Percentiles rank a stretch among this genome's conserved stretches.
These are phyloP conservation scores for Pteruthius melanotis DNA, from an alignment of 2,113 vertebrate genomes.

Conservation along the genomic window DNA sequence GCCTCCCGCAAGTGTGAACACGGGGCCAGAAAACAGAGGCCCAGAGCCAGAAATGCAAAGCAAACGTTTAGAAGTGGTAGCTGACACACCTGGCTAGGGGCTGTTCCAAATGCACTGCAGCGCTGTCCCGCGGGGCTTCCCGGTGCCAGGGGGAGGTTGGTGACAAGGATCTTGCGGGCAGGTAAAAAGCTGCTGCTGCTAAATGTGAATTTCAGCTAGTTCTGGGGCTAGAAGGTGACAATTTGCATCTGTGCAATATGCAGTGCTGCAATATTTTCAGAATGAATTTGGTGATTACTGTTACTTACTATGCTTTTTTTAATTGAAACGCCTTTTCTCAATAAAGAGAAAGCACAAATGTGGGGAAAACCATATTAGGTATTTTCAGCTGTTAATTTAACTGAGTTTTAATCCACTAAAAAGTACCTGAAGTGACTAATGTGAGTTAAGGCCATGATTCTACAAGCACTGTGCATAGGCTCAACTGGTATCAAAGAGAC, in stretches of 20 bases:
- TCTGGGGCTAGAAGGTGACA: neutral
- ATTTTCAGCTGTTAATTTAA: slow-evolving; percentile 2
- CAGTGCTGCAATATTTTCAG: slow-evolving; percentile 1
- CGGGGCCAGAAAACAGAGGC: slow-evolving; percentile 75
- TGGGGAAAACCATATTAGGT: neutral
- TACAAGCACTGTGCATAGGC: neutral
- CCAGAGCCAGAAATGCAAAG: slow-evolving; percentile 74
- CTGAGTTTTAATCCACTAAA: neutral
- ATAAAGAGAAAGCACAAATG: slow-evolving; percentile 31
- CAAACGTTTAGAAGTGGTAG: slow-evolving; percentile 50
- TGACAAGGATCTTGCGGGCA: neutral
- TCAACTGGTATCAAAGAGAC: neutral
- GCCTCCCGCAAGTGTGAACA: slow-evolving; percentile 77
- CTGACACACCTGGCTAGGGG: slow-evolving; percentile 69
- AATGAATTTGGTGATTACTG: neutral
- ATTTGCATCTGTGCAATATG: neutral
- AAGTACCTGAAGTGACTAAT: neutral
- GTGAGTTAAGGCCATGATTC: neutral
- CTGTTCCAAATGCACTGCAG: slow-evolving; percentile 58
- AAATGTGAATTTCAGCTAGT: slow-evolving; percentile 35
- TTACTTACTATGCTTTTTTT: slow-evolving; percentile 10
- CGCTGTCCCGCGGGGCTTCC: slow-evolving; percentile 30
- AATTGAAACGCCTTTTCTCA: slow-evolving; percentile 28
- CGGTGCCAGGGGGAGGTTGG: slow-evolving; percentile 11
- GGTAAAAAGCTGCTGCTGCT: neutral